Conservation (phyloP, 2,888 invertebrate species). For the Dynastes grantii region DNA sequence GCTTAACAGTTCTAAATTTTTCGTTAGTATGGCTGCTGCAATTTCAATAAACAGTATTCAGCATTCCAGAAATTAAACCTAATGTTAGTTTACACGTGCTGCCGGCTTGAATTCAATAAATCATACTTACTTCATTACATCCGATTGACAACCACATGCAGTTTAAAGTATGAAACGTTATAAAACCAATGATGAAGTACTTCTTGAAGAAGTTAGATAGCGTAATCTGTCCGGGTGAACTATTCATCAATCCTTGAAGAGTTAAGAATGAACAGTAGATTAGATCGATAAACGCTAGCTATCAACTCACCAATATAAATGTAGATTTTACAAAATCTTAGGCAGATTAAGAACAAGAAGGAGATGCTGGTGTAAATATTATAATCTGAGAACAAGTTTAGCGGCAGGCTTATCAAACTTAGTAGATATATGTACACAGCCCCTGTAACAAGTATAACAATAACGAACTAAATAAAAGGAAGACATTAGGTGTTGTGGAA, state of each 20-base stretch:
- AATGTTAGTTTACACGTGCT: too few species aligned
- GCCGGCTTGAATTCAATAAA: too few species aligned
- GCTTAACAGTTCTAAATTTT: too few species aligned
- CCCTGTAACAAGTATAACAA: slow-evolving; percentile 8
- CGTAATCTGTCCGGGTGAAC: slow-evolving; percentile 37
- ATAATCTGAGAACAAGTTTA: neutral
- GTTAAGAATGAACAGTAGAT: neutral
- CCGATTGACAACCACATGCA: slow-evolving; percentile 49
- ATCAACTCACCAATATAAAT: slow-evolving; percentile 33
- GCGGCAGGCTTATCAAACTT: slow-evolving; percentile 9
- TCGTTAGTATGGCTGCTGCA: too few species aligned
- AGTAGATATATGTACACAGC: neutral
- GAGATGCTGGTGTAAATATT: neutral
- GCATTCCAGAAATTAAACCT: too few species aligned
- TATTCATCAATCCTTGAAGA: slow-evolving; percentile 32
- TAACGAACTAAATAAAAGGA: neutral
- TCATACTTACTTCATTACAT: slow-evolving; percentile 43
- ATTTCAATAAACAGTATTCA: too few species aligned
- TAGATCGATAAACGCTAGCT: neutral
- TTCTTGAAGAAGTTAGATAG: slow-evolving; percentile 37
- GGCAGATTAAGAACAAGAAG: neutral
- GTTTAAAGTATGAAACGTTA: slow-evolving; percentile 37
- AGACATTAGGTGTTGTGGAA: neutral
- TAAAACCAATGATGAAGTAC: slow-evolving; percentile 27
- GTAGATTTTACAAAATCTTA: slow-evolving; percentile 39